Evolutionary conservation across 2,113 vertebrate genomes (phyloP).

Genomic region (Lagopus leucura): DNA sequence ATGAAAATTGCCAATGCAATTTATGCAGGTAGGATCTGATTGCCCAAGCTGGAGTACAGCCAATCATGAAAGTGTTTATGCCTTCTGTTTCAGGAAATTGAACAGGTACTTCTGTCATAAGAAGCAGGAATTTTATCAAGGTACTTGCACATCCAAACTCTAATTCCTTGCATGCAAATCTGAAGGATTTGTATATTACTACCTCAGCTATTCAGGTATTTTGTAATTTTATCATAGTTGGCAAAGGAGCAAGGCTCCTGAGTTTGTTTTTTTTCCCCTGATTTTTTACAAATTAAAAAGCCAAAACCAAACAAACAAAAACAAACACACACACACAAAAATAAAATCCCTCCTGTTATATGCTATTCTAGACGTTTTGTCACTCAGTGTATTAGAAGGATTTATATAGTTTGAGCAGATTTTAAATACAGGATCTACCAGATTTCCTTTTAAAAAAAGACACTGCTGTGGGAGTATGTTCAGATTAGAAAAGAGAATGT

Average conservation of each 20-base stretch:
- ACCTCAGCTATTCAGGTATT: neutral
- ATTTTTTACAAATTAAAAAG: neutral
- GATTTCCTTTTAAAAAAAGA: neutral
- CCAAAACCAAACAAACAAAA: neutral
- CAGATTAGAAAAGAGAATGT: neutral
- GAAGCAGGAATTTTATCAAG: neutral
- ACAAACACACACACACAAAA: neutral
- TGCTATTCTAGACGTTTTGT: neutral
- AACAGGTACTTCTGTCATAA: neutral
- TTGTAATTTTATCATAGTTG: neutral
- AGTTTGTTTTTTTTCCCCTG: neutral
- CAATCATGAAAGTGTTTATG: neutral
- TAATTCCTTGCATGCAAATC: neutral
- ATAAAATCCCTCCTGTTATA: neutral
- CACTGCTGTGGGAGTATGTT: neutral
- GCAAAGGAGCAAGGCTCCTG: neutral
- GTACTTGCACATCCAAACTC: neutral
- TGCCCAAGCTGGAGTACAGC: neutral
- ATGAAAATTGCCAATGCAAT: conserved; percentile 39
- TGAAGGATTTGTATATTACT: neutral
- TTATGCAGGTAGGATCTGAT: conserved; percentile 35
- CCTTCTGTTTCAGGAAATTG: neutral
- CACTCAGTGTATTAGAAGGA: neutral
- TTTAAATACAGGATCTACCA: neutral
- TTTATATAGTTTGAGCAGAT: neutral